Conservation (phyloP, 2,113 vertebrate species). For the Callipepla californica region DNA sequence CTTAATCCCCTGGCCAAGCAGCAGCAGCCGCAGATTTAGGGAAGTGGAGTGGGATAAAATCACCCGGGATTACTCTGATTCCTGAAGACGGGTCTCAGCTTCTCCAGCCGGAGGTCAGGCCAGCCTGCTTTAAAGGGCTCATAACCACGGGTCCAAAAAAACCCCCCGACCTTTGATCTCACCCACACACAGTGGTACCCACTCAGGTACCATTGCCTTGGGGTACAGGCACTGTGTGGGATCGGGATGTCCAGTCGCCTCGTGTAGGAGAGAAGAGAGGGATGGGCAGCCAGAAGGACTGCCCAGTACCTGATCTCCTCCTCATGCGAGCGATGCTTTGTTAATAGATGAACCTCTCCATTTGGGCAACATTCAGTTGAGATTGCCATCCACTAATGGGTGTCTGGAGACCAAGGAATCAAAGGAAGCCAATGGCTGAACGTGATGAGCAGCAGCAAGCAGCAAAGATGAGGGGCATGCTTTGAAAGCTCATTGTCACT, state of each 20-base stretch:
- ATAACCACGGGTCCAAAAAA: background rate
- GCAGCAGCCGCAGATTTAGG: conserved; percentile 72
- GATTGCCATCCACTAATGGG: background rate
- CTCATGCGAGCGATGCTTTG: background rate
- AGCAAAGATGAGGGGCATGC: background rate
- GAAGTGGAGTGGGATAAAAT: conserved; percentile 78
- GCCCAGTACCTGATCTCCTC: background rate
- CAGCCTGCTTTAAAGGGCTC: conserved; percentile 23
- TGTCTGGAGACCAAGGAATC: background rate
- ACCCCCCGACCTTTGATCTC: background rate
- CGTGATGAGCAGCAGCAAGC: background rate
- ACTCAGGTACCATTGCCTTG: too few species aligned
- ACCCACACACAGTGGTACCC: background rate
- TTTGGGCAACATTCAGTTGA: background rate
- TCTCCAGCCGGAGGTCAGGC: conserved; percentile 67
- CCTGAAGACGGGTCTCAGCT: conserved; percentile 77
- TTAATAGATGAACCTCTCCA: background rate
- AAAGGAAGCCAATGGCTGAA: background rate
- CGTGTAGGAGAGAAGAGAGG: background rate
- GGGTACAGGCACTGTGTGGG: background rate
- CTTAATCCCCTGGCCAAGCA: conserved; percentile 66
- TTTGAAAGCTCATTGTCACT: background rate
- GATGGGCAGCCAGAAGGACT: background rate
- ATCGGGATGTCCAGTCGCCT: background rate
- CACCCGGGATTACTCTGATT: conserved; percentile 88